Percentiles rank a stretch among this genome's conserved stretches.
phyloP scores from a whole-genome alignment of 2,888 invertebrate species.

The Agelastica alni region DNA sequence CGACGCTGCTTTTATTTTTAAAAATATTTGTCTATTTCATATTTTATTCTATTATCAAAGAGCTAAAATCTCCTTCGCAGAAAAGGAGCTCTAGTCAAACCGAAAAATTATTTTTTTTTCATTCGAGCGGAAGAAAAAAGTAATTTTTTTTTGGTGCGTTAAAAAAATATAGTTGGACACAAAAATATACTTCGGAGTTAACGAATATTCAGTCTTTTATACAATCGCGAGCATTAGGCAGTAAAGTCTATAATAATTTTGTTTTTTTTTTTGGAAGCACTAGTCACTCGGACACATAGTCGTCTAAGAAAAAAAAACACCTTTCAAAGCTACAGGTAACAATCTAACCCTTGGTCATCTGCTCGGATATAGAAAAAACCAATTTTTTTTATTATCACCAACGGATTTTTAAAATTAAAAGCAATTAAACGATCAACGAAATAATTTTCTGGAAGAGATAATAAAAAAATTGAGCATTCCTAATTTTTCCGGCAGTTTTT shows the following conservation, averaged over 20 bases:
- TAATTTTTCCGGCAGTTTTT: too few species aligned
- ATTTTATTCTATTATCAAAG: too few species aligned
- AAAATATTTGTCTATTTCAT: too few species aligned
- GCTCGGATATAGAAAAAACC: not conserved
- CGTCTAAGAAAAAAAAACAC: constrained; percentile 9
- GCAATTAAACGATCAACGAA: not conserved
- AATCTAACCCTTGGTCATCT: constrained; percentile 5
- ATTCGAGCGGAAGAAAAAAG: too few species aligned
- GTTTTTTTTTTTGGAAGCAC: constrained; percentile 39
- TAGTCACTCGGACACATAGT: constrained; percentile 29
- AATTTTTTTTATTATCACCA: too few species aligned
- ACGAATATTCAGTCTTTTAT: constrained; percentile 41
- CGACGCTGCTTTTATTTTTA: not conserved
- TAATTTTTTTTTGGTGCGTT: not conserved
- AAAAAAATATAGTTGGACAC: constrained; percentile 22
- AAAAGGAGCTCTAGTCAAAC: too few species aligned
- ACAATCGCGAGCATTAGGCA: constrained; percentile 32
- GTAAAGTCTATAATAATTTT: constrained; percentile 25
- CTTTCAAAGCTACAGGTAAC: constrained; percentile 8
- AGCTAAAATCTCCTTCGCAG: too few species aligned
- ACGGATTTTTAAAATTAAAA: not conserved
- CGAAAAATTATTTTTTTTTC: too few species aligned
- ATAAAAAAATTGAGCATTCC: too few species aligned
- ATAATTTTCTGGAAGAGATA: too few species aligned
- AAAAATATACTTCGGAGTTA: constrained; percentile 36